Conservation (phyloP, 1,140 invertebrate species). For the Nasonia longicornis region DNA sequence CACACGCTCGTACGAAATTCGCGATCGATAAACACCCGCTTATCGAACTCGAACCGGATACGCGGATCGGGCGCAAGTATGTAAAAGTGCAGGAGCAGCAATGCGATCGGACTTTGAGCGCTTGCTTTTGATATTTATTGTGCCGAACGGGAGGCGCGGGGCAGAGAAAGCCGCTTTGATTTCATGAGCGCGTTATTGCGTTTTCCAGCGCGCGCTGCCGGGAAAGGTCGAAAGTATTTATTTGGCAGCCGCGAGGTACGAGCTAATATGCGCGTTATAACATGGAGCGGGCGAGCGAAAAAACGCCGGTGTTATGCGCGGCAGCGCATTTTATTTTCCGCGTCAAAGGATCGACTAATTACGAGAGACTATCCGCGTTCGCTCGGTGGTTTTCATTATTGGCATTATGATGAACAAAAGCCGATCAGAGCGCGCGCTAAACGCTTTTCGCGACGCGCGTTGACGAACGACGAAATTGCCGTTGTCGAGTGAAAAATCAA, state of each 20-base stretch:
- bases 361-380: not conserved
- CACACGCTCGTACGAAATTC: not conserved
- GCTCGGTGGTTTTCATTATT: too few species aligned
- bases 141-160: too few species aligned
- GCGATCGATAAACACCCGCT: not conserved
- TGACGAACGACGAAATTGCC: too few species aligned
- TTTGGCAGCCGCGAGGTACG: not conserved
- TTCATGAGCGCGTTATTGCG: slow-evolving; percentile 3
- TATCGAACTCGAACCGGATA: not conserved
- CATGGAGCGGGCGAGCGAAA: not conserved
- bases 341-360: slow-evolving; percentile 12
- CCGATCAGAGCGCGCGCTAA: too few species aligned
- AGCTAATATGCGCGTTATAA: slow-evolving; percentile 1
- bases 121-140: slow-evolving; percentile 27
- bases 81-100: not conserved
- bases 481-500: too few species aligned
- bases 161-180: slow-evolving; percentile 4
- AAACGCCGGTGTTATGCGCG: not conserved
- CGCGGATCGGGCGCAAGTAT: not conserved
- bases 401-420: too few species aligned
- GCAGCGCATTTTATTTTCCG: not conserved
- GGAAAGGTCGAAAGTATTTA: not conserved
- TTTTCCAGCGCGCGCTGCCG: not conserved
- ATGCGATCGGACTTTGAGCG: not conserved
- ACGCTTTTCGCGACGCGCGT: too few species aligned